Conservation (phyloP, 2,113 vertebrate species). For the Oryzias celebensis region DNA sequence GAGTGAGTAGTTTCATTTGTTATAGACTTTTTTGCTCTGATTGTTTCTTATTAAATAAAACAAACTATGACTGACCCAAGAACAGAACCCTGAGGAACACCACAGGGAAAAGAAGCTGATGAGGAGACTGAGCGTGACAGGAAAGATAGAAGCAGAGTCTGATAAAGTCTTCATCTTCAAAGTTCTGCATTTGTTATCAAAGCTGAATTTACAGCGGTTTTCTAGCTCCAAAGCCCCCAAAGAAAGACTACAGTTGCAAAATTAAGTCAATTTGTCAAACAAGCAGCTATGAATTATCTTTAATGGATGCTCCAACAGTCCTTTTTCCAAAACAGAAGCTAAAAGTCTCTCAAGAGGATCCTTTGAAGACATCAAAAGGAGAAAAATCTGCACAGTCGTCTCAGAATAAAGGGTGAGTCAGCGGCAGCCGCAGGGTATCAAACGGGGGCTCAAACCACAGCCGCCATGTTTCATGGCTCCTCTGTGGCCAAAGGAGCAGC, state of each 20-base stretch:
- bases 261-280: slow-evolving; percentile 27
- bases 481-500: slow-evolving; percentile 11
- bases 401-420: slow-evolving; percentile 22
- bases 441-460: slow-evolving; percentile 1
- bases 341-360: neutral
- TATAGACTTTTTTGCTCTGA: too few relatives aligned
- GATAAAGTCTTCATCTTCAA: slow-evolving; percentile 33
- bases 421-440: slow-evolving; percentile 29
- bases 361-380: neutral
- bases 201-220: slow-evolving; percentile 4
- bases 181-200: slow-evolving; percentile 24
- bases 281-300: slow-evolving; percentile 1
- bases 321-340: neutral
- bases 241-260: slow-evolving; percentile 18
- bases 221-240: slow-evolving; percentile 11
- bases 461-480: slow-evolving; percentile 39
- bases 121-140: slow-evolving; percentile 22
- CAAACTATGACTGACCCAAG: too few relatives aligned
- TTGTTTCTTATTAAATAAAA: too few relatives aligned
- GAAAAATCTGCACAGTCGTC: neutral
- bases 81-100: too few relatives aligned
- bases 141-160: slow-evolving; percentile 35
- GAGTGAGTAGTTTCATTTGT: too few relatives aligned
- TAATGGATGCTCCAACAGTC: neutral
- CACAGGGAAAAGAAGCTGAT: slow-evolving; percentile 20